phyloP scores from a whole-genome alignment of 2,888 invertebrate genomes.

The Muschampia plurimacula region DNA sequence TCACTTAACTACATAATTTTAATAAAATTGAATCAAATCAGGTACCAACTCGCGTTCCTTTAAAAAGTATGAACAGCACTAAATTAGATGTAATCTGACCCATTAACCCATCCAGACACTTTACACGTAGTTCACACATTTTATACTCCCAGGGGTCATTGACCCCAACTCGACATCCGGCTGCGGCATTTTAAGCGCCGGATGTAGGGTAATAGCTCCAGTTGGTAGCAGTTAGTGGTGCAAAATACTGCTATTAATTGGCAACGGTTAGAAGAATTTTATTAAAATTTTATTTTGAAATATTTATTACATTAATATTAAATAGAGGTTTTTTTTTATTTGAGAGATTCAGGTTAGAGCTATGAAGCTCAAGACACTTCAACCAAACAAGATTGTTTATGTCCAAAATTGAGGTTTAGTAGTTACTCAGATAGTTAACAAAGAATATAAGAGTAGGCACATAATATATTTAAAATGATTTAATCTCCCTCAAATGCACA shows the following conservation, averaged over 20 bases:
- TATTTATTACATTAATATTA: background rate
- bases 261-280: background rate
- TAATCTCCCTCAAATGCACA: too few relatives aligned
- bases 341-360: too few relatives aligned
- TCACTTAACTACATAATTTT: too few relatives aligned
- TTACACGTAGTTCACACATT: background rate
- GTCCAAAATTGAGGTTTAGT: too few relatives aligned
- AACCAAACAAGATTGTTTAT: too few relatives aligned
- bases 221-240: conserved; percentile 20
- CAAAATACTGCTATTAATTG: background rate
- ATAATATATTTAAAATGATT: too few relatives aligned
- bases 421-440: too few relatives aligned
- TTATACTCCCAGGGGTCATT: conserved; percentile 6
- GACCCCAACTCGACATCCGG: conserved; percentile 18
- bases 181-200: conserved; percentile 25
- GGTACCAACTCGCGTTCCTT: too few relatives aligned
- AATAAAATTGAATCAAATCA: too few relatives aligned
- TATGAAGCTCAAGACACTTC: too few relatives aligned
- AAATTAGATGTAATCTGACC: background rate
- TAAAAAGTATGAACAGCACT: background rate
- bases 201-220: conserved; percentile 22
- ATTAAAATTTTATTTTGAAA: background rate
- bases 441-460: too few relatives aligned
- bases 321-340: too few relatives aligned
- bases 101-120: conserved; percentile 2